Conservation (phyloP, 1,140 invertebrate species). For the Conus betulinus region DNA sequence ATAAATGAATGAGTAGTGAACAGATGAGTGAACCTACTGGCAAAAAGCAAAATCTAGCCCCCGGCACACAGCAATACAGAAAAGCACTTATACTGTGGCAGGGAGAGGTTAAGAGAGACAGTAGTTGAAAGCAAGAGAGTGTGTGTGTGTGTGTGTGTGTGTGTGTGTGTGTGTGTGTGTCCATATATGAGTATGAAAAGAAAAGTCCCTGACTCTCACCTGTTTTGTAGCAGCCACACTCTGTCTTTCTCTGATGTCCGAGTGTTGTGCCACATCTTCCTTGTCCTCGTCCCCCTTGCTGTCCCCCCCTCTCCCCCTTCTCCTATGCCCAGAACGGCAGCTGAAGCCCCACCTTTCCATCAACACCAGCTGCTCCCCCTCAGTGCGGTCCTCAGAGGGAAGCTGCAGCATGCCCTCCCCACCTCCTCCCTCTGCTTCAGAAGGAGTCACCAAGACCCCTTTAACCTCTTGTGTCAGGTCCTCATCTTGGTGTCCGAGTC, state of each 20-base stretch:
- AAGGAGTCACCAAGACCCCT: conserved; percentile 66
- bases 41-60: too few relatives aligned
- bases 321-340: conserved; percentile 21
- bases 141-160: too few relatives aligned
- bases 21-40: too few relatives aligned
- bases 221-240: not conserved
- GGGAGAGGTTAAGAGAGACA: too few relatives aligned
- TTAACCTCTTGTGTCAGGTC: conserved; percentile 11
- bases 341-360: conserved; percentile 55
- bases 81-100: too few relatives aligned
- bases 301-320: conserved; percentile 26
- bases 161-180: too few relatives aligned
- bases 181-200: too few relatives aligned
- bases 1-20: too few relatives aligned
- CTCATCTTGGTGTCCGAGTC: conserved; percentile 76
- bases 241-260: conserved; percentile 40
- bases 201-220: not conserved
- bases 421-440: not conserved
- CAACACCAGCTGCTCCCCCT: conserved; percentile 21
- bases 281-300: conserved; percentile 41
- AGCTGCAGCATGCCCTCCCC: not conserved
- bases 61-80: too few relatives aligned
- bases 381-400: conserved; percentile 9
- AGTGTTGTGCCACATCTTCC: conserved; percentile 33
- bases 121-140: too few relatives aligned